Evolutionary conservation across 1,140 invertebrate genomes (phyloP), one percentile per base, ranked within the genome.

Genomic region (Homarus americanus): DNA sequence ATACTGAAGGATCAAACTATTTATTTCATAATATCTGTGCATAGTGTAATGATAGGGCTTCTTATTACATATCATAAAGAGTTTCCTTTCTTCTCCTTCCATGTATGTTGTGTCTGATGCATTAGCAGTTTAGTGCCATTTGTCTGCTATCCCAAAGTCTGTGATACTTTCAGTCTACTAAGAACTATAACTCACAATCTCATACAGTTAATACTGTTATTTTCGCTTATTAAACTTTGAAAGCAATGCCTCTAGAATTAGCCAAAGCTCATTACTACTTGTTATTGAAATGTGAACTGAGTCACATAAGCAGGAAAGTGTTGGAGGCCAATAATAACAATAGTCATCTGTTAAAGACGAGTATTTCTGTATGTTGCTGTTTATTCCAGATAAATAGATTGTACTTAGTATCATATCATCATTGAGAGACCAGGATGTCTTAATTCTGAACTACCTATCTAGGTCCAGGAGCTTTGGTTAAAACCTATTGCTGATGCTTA

Each of bases 11-110:
- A 69, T 69, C 63, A 69, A 69, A 69, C 63, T 69, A 69, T 69
- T 69, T 69, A 69, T 69, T 69, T 69, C 63, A 69, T 69, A 69
- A 69, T 69, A 7, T 69, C 32, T 69, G 63, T 69, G 63, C 63
- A 69, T 69, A 69, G 63, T 32, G 28, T 69, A 49, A 44, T 80
- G 44, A 38, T 53, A 53, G 41, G 79, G 49, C 78, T 82, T 85
- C 78, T 82, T 85, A 44, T 73, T 73, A 85, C 82, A 85, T 73
- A 75, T 75, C 63, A 72, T 73, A 73, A 41, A n/a, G n/a, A 28
- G 28, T 34, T 72, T 73, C 15, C 5, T 69, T 69, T 40, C 40
- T 32, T 44, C 10, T 82, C 34, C 66, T 82, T 63, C 17, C 40
- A 20, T 58, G 38, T 82, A 53, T 49, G 24, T 40, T 41, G 5